Base-by-base conservation (phyloP, 2,888 invertebrate species). In the Eubasilissa splendida region DNA sequence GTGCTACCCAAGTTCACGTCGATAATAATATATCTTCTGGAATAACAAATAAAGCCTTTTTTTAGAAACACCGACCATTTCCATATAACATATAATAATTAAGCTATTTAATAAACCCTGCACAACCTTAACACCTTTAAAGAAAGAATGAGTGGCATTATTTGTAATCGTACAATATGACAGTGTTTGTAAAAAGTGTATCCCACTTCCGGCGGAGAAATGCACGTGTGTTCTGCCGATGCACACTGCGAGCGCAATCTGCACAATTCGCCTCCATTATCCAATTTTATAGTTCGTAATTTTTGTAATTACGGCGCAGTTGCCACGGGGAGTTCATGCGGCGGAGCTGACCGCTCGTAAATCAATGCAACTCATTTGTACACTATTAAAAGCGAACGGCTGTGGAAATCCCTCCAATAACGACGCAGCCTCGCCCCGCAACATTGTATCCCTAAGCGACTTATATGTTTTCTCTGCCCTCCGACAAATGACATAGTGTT, bases 401-500 rank as follows among this genome's bases (percentile, higher is more conserved):
- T 14, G 59, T 63, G 42, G 68, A 68, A 76, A 59, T 76, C 68
- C 75, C 76, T 76, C 77, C 68, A n/a, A 76, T 76, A 79, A 71
- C 75, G 58, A 66, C 50, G 59, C 59, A 58, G 56, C 63, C 63
- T 50, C 52, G 12, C 59, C 70, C 12, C 73, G 50, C 75, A 31
- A 63, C 75, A 79, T 73, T 73, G 70, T 73, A 63, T 50, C 70
- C 60, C 78, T 73, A 65, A 65, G 31, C 73, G 73, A 78, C 73
- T 76, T 76, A 70, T 60, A 68, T 80, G 71, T 80, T 77, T 77
- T 68, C 80, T 60, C 71, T 73, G 52, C 66, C 77, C 79, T 74
- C 65, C 79, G 50, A 63, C 77, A 74, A 80, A 81, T 80, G 83
- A 83, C 80, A 63, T 77, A 83, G 77, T 83, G 83, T 80, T 83